Evolutionary conservation across 2,797 vertebrate species (phyloP).

Genomic region (Enteromius argenteus): DNA sequence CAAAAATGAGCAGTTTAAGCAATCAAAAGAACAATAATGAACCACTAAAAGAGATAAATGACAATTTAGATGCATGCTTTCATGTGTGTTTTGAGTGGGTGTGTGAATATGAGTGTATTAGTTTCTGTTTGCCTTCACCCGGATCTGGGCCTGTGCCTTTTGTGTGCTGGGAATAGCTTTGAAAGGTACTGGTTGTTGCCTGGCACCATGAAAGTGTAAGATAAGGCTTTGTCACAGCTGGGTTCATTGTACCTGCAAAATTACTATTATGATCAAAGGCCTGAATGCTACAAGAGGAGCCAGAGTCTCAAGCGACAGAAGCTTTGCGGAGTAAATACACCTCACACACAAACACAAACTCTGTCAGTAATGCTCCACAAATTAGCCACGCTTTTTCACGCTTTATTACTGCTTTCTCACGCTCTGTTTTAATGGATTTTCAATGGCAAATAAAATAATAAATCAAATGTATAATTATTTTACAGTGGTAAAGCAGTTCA

Average conservation of each 20-base stretch:
- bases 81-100: conserved; percentile 28
- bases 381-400: neutral
- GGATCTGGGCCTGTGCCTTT: neutral
- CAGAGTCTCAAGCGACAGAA: neutral
- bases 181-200: conserved; percentile 42
- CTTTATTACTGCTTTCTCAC: neutral
- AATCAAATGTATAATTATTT: neutral
- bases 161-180: conserved; percentile 18
- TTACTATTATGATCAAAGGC: conserved; percentile 31
- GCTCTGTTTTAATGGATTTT: neutral
- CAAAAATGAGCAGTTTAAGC: neutral
- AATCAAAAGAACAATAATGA: neutral
- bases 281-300: conserved; percentile 13
- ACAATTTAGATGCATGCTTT: neutral
- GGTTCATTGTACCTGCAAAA: conserved; percentile 36
- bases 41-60: neutral
- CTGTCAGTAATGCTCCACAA: neutral
- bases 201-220: conserved; percentile 21
- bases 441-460: neutral
- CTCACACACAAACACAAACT: conserved; percentile 18
- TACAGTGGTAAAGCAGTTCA: neutral
- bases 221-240: conserved; percentile 35
- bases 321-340: neutral
- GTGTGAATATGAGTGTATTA: neutral
- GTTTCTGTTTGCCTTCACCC: conserved; percentile 22